phyloP scores from a whole-genome alignment of 2,888 invertebrate species.

The Drosophila anceps region DNA sequence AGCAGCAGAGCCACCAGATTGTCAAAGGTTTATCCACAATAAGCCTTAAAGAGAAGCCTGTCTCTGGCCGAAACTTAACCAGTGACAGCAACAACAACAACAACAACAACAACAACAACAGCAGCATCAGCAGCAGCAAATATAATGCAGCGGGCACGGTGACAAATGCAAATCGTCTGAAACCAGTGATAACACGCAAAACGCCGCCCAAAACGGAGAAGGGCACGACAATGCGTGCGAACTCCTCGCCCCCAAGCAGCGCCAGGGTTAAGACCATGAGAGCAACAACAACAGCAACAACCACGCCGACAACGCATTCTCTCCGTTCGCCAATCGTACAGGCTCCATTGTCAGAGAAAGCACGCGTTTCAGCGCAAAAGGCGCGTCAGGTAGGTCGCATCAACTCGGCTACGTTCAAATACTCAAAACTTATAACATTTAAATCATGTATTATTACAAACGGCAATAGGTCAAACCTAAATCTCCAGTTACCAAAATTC shows the following conservation, averaged over 20 bases:
- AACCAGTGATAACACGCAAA: conserved; percentile 83
- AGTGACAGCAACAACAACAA: conserved; percentile 71
- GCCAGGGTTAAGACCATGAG: conserved; percentile 8
- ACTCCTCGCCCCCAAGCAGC: conserved; percentile 32
- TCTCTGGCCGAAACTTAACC: conserved; percentile 17
- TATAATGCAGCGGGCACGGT: conserved; percentile 34
- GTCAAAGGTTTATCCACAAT: conserved; percentile 70
- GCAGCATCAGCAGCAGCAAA: conserved; percentile 68
- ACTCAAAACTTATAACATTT: conserved; percentile 3
- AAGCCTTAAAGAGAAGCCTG: conserved; percentile 61
- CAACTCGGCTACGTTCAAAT: not conserved
- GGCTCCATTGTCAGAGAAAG: conserved; percentile 7
- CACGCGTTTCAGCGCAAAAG: conserved; percentile 30
- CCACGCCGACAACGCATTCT: conserved; percentile 7
- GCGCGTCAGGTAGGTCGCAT: conserved; percentile 42
- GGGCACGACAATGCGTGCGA: conserved; percentile 9
- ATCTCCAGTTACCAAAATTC: conserved; percentile 57
- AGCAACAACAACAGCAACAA: not conserved
- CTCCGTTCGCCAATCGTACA: conserved; percentile 10
- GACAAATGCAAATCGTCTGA: conserved; percentile 74
- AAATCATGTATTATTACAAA: conserved; percentile 5
- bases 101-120: conserved; percentile 29
- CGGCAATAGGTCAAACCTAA: conserved; percentile 34
- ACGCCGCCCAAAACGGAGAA: conserved; percentile 63
- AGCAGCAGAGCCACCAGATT: conserved; percentile 28